Conservation (phyloP, 2,797 vertebrate species). For the Alca torda region DNA sequence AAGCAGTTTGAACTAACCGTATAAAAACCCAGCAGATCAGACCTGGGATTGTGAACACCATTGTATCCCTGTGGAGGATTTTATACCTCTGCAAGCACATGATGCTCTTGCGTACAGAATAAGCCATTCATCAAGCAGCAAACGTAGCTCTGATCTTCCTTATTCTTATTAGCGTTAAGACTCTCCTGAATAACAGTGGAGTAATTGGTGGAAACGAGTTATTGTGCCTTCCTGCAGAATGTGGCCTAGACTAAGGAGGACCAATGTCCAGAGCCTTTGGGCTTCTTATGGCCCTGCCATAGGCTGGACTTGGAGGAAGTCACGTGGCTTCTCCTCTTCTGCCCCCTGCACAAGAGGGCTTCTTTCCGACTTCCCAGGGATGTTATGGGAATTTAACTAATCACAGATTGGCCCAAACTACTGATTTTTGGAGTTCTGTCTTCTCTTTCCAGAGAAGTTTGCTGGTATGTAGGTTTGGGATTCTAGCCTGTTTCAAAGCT, state of each 20-base stretch:
- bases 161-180: background rate
- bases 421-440: background rate
- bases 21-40: background rate
- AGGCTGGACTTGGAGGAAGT: background rate
- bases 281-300: background rate
- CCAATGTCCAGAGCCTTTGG: background rate
- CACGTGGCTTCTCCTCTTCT: background rate
- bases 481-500: background rate
- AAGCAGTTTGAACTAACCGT: background rate
- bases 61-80: background rate
- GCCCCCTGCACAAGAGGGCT: background rate
- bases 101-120: background rate
- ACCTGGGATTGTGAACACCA: background rate
- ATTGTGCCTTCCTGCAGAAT: background rate
- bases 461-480: conserved; percentile 21
- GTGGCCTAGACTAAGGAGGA: background rate
- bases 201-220: background rate
- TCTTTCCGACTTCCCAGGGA: background rate
- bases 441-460: conserved; percentile 23
- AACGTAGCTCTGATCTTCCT: background rate
- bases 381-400: background rate
- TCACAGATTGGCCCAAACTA: background rate
- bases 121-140: background rate
- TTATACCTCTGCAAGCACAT: background rate
- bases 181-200: background rate